phyloP scores from a whole-genome alignment of 2,797 vertebrate species.

The Aselliscus stoliczkanus region DNA sequence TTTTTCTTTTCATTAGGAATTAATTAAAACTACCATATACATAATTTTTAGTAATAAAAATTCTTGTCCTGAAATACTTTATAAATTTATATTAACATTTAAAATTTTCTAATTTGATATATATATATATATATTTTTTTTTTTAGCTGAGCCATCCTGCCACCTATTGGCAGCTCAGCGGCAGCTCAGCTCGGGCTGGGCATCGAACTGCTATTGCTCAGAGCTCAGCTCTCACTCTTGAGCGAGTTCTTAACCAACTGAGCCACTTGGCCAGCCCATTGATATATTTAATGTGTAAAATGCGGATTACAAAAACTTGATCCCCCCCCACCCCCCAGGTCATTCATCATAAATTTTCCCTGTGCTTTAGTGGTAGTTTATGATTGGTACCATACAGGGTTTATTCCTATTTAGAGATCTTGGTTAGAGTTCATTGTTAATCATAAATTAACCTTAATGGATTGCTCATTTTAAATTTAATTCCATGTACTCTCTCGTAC shows the following conservation, averaged over 20 bases:
- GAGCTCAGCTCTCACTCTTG: too few species aligned
- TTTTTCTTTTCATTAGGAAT: slow-evolving; percentile 35
- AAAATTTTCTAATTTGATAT: background rate
- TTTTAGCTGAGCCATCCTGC: too few species aligned
- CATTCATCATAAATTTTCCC: slow-evolving; percentile 13
- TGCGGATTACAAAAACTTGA: background rate
- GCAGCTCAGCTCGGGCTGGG: too few species aligned
- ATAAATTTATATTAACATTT: background rate
- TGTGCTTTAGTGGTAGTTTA: background rate
- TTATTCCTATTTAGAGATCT: background rate
- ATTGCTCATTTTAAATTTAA: slow-evolving; percentile 1
- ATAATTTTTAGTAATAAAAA: slow-evolving; percentile 23
- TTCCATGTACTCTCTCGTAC: slow-evolving; percentile 15
- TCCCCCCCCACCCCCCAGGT: background rate
- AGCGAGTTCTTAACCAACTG: too few species aligned
- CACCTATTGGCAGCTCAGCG: too few species aligned
- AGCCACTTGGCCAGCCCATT: too few species aligned
- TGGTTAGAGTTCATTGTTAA: background rate
- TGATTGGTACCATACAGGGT: background rate
- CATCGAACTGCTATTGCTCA: too few species aligned
- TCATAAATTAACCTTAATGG: background rate
- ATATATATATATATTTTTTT: too few species aligned
- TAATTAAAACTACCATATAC: background rate
- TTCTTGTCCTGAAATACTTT: background rate
- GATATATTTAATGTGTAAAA: background rate